Evolutionary conservation across 2,797 vertebrate genomes (phyloP).

Genomic region (Mastacembelus armatus): DNA sequence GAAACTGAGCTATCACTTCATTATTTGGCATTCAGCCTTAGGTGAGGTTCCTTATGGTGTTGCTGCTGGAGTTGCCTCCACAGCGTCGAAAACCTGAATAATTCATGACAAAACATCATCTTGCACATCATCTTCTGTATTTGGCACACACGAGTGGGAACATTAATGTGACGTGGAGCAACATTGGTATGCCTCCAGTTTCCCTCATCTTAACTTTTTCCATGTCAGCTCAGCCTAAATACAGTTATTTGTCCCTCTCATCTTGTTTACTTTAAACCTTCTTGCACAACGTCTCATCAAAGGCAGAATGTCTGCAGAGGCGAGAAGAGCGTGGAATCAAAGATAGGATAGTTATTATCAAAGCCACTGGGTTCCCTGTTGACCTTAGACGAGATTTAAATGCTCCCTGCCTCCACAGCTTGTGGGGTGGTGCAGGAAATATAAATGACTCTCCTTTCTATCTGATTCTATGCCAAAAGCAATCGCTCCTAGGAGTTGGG

Average conservation of each 20-base stretch:
- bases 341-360: conserved; percentile 68
- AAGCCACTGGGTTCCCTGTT: conserved; percentile 63
- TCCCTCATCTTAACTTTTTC: conserved; percentile 27
- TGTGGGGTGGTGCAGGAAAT: conserved; percentile 55
- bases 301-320: conserved; percentile 47
- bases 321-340: conserved; percentile 56
- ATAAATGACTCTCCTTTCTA: conserved; percentile 64
- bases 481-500: conserved; percentile 60
- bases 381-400: conserved; percentile 73
- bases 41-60: conserved; percentile 36
- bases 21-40: conserved; percentile 44
- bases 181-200: conserved; percentile 32
- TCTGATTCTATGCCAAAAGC: conserved; percentile 75
- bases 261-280: conserved; percentile 42
- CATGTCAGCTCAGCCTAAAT: conserved; percentile 30
- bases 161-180: conserved; percentile 21
- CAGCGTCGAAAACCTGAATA: conserved; percentile 59
- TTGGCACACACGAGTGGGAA: conserved; percentile 32
- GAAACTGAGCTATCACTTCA: conserved; percentile 35
- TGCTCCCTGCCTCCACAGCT: conserved; percentile 58
- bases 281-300: conserved; percentile 32
- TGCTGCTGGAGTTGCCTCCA: conserved; percentile 31
- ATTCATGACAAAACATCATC: conserved; percentile 62
- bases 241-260: conserved; percentile 12
- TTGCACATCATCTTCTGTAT: conserved; percentile 30